Evolutionary conservation across 2,113 vertebrate genomes (phyloP).

Genomic region (Engystomops pustulosus): DNA sequence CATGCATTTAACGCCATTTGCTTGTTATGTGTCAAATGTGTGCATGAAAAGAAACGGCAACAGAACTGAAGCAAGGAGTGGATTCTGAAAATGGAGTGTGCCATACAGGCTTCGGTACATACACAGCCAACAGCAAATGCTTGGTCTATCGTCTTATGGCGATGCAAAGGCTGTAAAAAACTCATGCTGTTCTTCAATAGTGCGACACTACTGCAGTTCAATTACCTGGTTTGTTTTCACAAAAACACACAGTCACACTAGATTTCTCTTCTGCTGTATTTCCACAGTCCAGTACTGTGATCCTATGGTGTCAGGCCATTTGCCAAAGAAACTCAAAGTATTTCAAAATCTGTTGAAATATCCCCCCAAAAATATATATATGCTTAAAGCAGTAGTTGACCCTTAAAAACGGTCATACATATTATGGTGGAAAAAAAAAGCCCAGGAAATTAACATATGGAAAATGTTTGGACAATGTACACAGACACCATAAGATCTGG

Average conservation of each 20-base stretch:
- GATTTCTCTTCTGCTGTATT: conserved; percentile 23
- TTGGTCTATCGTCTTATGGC: conserved; percentile 73
- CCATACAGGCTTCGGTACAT: conserved; percentile 90
- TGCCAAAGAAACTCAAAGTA: neutral
- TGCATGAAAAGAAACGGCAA: conserved; percentile 88
- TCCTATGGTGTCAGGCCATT: conserved; percentile 29
- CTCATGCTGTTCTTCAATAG: conserved; percentile 82
- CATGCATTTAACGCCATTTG: conserved; percentile 86
- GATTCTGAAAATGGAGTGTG: conserved; percentile 83
- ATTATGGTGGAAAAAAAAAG: too few species aligned
- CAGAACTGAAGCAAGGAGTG: conserved; percentile 85
- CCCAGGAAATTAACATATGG: too few species aligned
- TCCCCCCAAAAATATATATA: neutral
- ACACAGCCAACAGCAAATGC: conserved; percentile 94
- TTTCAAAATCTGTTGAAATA: too few species aligned
- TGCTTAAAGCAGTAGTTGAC: too few species aligned
- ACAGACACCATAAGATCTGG: conserved; percentile 73
- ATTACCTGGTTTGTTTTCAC: conserved; percentile 78
- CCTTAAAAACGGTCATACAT: too few species aligned
- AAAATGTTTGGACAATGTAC: neutral
- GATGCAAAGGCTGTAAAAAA: conserved; percentile 77
- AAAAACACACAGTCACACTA: conserved; percentile 61
- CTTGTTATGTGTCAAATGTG: conserved; percentile 76
- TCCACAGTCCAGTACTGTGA: neutral
- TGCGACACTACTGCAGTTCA: conserved; percentile 76